Evolutionary conservation across 2,113 vertebrate genomes (phyloP), one percentile per base, ranked within the genome.

Genomic region (Hyla sarda): DNA sequence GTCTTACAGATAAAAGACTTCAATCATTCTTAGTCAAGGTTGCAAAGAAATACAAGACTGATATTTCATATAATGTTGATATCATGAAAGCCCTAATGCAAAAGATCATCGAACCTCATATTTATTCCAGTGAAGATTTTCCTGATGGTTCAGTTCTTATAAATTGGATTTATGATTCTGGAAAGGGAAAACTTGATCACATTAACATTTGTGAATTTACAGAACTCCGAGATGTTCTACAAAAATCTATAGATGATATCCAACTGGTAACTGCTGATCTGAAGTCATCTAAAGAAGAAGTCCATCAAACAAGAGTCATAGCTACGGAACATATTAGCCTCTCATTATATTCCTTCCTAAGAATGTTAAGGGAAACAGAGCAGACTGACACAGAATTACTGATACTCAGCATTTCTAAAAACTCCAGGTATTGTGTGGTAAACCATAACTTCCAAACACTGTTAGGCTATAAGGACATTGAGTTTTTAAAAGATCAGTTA

Each of bases 1-100:
- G 92, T 52, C 93, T 95, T 60, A 89, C 88, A 0, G 75, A 92
- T 34, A 58, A 16, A 14, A n/a, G 5, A 0, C 74, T 95, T 79
- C 92, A 94, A 60, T 48, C 92, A 69, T 90, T 92, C 84, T 88
- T 95, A 58, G 7, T 88, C 34, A 89, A 72, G 0, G 88, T 60
- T 0, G 76, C 92, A 10, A 47, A 11, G 3, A 71, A 72, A 4
- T 92, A 67, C 82, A 82, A 87, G 80, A n/a, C n/a, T n/a, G 37
- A 34, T 0, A 87, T 58, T 4, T 48, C 88, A 19, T 82, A 19
- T 30, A 10, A 78, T 34, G 71, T 0, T 17, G 9, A 3, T 12
- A 72, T 10, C 14, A 87, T 91, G 82, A 93, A 90, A 88, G 69
- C 1, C 14, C 89, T 90, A 21, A 1, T 94, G 50, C 9, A 0